Percentiles rank a stretch among this genome's conserved stretches.
Evolutionary conservation across 2,113 vertebrate genomes (phyloP).

Genomic region (Candoia aspera): DNA sequence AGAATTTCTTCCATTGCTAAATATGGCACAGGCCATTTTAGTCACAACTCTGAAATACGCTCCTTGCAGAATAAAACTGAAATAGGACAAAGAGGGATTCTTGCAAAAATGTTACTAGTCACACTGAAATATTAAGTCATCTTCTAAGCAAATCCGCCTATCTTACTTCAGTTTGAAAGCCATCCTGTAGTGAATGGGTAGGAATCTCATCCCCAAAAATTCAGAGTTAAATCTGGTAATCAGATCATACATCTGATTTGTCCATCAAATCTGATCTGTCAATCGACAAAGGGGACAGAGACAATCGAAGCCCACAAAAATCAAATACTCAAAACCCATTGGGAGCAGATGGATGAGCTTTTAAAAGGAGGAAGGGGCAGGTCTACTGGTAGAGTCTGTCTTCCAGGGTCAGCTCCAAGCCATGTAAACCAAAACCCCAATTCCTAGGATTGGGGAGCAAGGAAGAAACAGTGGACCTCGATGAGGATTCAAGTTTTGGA

Average conservation of each 20-base stretch:
- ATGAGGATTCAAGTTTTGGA: neutral
- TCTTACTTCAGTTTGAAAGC: neutral
- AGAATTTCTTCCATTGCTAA: conserved; percentile 2
- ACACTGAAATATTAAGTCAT: neutral
- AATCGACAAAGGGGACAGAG: neutral
- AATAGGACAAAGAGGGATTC: neutral
- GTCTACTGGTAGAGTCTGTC: too few species aligned
- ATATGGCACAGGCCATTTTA: neutral
- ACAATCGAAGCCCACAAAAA: neutral
- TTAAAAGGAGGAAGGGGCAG: too few species aligned
- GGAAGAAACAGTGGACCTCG: neutral
- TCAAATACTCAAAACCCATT: neutral
- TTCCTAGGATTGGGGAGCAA: too few species aligned
- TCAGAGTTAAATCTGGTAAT: neutral
- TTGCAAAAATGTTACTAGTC: neutral
- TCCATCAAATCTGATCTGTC: neutral
- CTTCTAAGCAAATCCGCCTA: neutral
- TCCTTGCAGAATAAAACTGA: neutral
- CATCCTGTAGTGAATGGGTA: neutral
- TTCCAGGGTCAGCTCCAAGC: too few species aligned
- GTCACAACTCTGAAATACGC: neutral
- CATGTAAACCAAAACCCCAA: too few species aligned
- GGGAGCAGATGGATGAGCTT: too few species aligned
- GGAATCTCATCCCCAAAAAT: neutral
- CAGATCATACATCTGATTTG: neutral